A percentile compares a stretch with the other conserved stretches of the same genome.
Conservation (phyloP, 2,797 vertebrate genomes). For the Thalassophryne amazonica region DNA sequence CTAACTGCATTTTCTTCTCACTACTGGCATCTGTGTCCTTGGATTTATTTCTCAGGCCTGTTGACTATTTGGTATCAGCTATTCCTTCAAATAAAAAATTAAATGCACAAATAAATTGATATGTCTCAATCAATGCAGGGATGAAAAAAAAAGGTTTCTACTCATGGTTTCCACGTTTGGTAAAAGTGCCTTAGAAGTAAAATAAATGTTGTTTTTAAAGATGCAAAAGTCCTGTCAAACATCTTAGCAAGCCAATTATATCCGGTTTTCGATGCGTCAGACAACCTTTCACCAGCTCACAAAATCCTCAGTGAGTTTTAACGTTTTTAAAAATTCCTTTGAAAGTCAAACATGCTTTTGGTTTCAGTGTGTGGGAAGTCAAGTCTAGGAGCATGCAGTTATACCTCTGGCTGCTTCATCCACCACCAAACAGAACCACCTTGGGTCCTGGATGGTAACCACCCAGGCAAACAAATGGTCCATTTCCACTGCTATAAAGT, state of each 20-base stretch:
- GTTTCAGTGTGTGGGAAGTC: not conserved
- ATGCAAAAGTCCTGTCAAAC: constrained; percentile 8
- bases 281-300: not conserved
- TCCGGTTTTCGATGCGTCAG: constrained; percentile 10
- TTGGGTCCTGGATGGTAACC: too few species aligned
- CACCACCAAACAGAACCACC: too few species aligned
- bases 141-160: not conserved
- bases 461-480: too few species aligned
- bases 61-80: constrained; percentile 67
- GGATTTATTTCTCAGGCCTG: constrained; percentile 41
- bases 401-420: too few species aligned
- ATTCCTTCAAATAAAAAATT: too few species aligned
- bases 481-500: too few species aligned
- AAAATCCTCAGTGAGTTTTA: constrained; percentile 15
- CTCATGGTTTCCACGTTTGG: constrained; percentile 4
- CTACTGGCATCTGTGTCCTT: constrained; percentile 49
- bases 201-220: constrained; percentile 20
- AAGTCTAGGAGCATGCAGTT: too few species aligned
- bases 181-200: not conserved
- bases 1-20: constrained; percentile 21
- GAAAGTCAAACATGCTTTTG: constrained; percentile 3
- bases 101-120: too few species aligned
- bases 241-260: constrained; percentile 26
- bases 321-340: constrained; percentile 21
- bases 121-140: constrained; percentile 7